These are phyloP conservation scores for Drosophila demipolita DNA, from an alignment of 2,888 invertebrate species.

Conservation along the genomic window DNA sequence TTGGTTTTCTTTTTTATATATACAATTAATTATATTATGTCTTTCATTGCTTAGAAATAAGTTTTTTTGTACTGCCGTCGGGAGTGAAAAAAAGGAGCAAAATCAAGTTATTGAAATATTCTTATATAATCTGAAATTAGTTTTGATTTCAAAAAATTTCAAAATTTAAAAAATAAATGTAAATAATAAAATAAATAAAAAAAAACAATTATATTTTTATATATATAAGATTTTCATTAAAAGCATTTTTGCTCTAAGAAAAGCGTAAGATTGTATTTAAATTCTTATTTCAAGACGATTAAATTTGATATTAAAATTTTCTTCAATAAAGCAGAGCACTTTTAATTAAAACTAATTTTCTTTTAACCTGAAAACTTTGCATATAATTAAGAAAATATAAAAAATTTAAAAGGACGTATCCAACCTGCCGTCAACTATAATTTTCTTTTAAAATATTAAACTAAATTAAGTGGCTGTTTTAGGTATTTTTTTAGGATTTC, in stretches of 20 bases:
- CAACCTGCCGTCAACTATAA: not conserved
- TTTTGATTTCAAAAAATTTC: not conserved
- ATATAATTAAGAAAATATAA: not conserved
- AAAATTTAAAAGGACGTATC: not conserved
- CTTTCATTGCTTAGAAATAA: not conserved
- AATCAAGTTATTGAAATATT: not conserved
- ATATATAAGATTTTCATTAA: no score
- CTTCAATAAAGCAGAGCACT: not conserved
- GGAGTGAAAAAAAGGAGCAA: not conserved
- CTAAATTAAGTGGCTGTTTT: accelerated
- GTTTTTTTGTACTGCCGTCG: not conserved
- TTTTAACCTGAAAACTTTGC: not conserved
- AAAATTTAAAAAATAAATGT: no score
- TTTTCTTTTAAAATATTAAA: no score
- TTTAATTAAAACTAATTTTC: not conserved
- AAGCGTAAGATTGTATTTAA: not conserved
- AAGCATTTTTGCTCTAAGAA: accelerated
- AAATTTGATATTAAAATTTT: no score
- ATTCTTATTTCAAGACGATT: no score
- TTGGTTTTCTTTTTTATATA: not conserved
- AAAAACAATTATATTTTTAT: no score
- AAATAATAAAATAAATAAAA: no score
- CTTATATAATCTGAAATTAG: not conserved
- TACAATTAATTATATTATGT: no score
- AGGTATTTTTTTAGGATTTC: not conserved